Evolutionary conservation across 2,113 vertebrate species (phyloP), one percentile per base, ranked within the genome.

Genomic region (Elachura formosa): DNA sequence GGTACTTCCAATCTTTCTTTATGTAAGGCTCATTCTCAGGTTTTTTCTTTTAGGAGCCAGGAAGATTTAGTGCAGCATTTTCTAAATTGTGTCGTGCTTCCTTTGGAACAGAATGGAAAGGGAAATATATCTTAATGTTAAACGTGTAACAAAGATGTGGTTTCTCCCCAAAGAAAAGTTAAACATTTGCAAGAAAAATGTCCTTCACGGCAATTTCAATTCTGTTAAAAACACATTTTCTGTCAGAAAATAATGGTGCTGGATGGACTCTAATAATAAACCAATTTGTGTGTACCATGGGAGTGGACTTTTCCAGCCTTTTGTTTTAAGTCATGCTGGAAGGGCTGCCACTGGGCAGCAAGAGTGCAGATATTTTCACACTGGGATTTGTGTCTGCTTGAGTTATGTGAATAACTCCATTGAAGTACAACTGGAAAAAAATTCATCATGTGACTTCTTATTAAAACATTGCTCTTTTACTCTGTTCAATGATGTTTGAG

Each of bases 371-470:
- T 75, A 91, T 84, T 87, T 91, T 89, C 94, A 84, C 94, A 76
- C 67, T 91, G 93, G 76, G 89, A 91, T 93, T 96, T 95, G 61
- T 89, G 84, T 94, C 91, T 84, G 12, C 69, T 87, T 95, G 87
- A 95, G 85, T 95, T 89, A 91, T 73, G 85, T 71, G 90, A 90
- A 77, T 91, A 93, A 91, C 72, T 91, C 72, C 43, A 88, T 66
- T 90, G 90, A 91, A 96, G 62, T 80, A 78, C 67, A 43, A 54
- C 73, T 71, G 91, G 91, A 77, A 33, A 84, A 94, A 84, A 87
- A 83, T n/a, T 46, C 2, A 18, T 66, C 84, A 62, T 3, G 68
- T 66, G 75, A 63, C 58, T 83, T 24, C 25, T 77, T 93, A 93
- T 79, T 71, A 90, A 96, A 94, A 97, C 2, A 5, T 90, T 79